Percentiles rank a stretch among this genome's conserved stretches.
Conservation (phyloP, 2,797 vertebrate species). For the Danionella dracula region DNA sequence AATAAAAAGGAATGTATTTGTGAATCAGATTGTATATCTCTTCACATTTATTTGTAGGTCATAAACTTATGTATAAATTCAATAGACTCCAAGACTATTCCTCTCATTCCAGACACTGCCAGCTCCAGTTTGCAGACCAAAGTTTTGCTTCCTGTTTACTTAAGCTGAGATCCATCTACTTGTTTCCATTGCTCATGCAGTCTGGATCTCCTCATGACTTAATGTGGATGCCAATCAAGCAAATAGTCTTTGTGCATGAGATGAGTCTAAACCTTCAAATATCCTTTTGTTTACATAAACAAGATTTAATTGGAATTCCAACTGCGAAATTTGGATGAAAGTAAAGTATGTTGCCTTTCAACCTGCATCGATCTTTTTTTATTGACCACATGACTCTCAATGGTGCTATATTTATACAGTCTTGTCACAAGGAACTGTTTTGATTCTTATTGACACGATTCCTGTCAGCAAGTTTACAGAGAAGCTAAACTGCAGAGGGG, state of each 20-base stretch:
- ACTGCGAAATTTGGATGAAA: constrained; percentile 17
- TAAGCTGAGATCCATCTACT: background rate
- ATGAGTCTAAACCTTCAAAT: background rate
- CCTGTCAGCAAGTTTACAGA: constrained; percentile 30
- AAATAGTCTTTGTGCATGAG: background rate
- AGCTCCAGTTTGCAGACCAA: constrained; percentile 6
- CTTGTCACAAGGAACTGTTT: constrained; percentile 17
- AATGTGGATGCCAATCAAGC: constrained; percentile 19
- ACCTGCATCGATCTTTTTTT: background rate
- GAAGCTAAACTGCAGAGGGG: constrained; percentile 20
- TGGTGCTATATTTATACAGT: constrained; percentile 22
- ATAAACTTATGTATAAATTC: too few species aligned
- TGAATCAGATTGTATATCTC: too few species aligned
- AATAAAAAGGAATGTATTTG: too few species aligned
- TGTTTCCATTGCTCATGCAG: background rate
- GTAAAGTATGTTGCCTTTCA: background rate
- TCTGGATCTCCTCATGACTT: background rate
- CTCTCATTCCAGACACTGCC: constrained; percentile 3
- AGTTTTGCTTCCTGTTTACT: constrained; percentile 5
- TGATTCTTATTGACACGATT: constrained; percentile 33
- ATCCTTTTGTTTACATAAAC: background rate
- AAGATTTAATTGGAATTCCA: constrained; percentile 17
- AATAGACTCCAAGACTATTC: too few species aligned
- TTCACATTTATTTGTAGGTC: too few species aligned
- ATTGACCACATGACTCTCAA: constrained; percentile 24